Percentiles rank a stretch among this genome's conserved stretches.
Conservation (phyloP, 2,113 vertebrate species). For the Erythrolamprus reginae region DNA sequence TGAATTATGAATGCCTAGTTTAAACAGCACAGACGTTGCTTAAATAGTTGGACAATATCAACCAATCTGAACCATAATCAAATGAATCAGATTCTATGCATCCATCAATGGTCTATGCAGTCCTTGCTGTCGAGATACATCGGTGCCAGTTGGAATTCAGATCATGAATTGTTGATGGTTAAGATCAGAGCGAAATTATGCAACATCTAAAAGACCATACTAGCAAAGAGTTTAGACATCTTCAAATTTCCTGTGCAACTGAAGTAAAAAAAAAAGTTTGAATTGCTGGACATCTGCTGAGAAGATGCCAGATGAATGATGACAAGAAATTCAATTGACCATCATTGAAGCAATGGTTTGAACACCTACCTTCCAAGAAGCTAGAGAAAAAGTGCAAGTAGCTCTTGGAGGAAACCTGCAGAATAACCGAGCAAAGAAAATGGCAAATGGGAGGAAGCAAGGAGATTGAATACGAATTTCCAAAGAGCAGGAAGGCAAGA, state of each 20-base stretch:
- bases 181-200: neutral
- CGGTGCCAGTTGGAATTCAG: neutral
- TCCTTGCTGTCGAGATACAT: neutral
- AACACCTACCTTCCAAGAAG: neutral
- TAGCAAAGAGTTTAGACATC: neutral
- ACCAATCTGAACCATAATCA: neutral
- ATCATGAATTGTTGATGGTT: neutral
- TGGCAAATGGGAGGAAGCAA: no score
- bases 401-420: no score
- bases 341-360: neutral
- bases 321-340: neutral
- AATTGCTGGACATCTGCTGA: neutral
- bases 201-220: neutral
- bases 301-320: neutral
- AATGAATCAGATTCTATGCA: neutral
- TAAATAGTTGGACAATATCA: neutral
- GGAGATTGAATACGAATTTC: no score
- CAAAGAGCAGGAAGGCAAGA: no score
- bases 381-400: neutral
- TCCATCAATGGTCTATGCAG: neutral
- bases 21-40: neutral
- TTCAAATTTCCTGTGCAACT: neutral
- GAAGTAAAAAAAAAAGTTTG: neutral
- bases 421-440: no score
- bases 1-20: neutral